Evolutionary conservation across 2,888 invertebrate species (phyloP).

Genomic region (Labia minor): DNA sequence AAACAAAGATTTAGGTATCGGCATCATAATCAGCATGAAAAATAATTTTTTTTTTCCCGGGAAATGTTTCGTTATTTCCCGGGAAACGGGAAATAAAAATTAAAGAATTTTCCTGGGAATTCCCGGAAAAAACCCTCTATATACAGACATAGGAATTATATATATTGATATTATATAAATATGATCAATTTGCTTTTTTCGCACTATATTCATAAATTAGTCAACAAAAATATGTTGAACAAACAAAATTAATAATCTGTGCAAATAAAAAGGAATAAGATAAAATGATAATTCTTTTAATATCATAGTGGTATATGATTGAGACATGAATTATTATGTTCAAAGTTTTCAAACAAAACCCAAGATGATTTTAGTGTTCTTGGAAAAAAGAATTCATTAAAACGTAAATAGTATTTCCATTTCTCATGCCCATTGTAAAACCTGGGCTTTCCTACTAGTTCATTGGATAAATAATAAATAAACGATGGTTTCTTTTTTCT

Average conservation of each 20-base stretch:
- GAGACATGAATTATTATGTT: not conserved
- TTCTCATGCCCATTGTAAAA: too few species aligned
- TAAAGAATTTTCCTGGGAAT: too few species aligned
- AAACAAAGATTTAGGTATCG: too few species aligned
- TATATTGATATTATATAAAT: too few species aligned
- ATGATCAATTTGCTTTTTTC: too few species aligned
- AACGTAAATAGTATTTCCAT: not conserved
- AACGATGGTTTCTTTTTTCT: not conserved
- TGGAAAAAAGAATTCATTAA: not conserved
- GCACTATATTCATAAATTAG: not conserved
- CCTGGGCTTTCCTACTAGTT: not conserved
- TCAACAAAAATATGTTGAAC: not conserved
- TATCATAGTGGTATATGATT: not conserved
- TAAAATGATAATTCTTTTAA: not conserved
- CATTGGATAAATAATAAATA: not conserved
- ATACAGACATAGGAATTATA: too few species aligned
- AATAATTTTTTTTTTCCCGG: too few species aligned
- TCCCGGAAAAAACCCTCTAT: too few species aligned
- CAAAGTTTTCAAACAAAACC: not conserved
- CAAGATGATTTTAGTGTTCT: not conserved
- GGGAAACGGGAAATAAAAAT: too few species aligned
- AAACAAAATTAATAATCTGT: not conserved
- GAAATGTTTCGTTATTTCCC: too few species aligned
- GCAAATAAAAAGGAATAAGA: not conserved
- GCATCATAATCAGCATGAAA: too few species aligned